Evolutionary conservation across 2,797 vertebrate genomes (phyloP).

Genomic region (Melanogrammus aeglefinus): DNA sequence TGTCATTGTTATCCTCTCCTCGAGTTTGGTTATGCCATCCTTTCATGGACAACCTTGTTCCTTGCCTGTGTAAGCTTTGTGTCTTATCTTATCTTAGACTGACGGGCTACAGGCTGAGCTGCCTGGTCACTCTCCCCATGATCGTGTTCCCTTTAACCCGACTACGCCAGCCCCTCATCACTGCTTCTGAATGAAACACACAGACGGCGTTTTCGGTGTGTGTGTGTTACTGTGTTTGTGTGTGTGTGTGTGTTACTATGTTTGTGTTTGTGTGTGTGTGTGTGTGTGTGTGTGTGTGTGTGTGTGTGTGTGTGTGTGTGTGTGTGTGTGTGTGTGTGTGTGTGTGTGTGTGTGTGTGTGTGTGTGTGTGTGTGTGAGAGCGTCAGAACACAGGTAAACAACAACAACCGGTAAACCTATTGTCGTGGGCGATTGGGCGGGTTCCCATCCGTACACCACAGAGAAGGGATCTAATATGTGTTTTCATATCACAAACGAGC

Average conservation of each 20-base stretch:
- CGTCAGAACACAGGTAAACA: neutral
- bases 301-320: neutral
- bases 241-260: neutral
- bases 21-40: neutral
- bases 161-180: neutral
- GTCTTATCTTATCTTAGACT: neutral
- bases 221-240: neutral
- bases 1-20: neutral
- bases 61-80: neutral
- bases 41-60: neutral
- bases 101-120: too few species aligned
- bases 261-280: neutral
- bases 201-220: neutral
- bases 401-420: neutral
- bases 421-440: neutral
- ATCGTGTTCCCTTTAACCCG: neutral
- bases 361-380: neutral
- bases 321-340: neutral
- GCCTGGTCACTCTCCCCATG: neutral
- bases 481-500: neutral
- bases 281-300: neutral
- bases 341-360: neutral
- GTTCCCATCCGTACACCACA: neutral
- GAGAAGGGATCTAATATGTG: neutral
- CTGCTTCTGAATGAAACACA: neutral